phyloP scores from a whole-genome alignment of 2,797 vertebrate species.

The Momotus momota region DNA sequence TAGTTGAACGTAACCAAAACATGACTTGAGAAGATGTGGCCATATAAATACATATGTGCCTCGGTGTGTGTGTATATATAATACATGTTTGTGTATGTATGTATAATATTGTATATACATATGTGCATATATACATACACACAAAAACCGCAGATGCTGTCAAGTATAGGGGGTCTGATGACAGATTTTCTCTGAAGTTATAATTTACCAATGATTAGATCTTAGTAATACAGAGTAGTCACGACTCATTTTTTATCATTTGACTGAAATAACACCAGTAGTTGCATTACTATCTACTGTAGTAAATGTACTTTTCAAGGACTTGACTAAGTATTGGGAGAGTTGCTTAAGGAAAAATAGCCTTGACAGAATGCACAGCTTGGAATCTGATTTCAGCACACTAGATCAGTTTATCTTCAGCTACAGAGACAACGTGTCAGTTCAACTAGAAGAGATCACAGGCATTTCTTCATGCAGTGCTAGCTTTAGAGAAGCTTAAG shows the following conservation, averaged over 20 bases:
- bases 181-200: background rate
- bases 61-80: background rate
- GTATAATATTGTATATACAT: background rate
- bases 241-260: background rate
- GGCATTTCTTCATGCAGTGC: conserved; percentile 49
- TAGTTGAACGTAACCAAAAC: background rate
- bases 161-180: background rate
- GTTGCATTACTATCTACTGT: background rate
- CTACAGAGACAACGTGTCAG: conserved; percentile 62
- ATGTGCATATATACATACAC: background rate
- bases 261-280: background rate
- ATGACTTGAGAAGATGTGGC: background rate
- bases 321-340: background rate
- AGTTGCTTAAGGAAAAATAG: conserved; percentile 22
- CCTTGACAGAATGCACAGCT: conserved; percentile 23
- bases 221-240: background rate
- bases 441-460: conserved; percentile 58
- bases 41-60: accelerated
- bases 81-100: no score
- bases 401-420: conserved; percentile 65
- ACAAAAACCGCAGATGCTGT: background rate
- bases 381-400: conserved; percentile 26
- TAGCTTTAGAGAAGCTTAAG: conserved; percentile 51
- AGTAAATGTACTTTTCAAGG: background rate
- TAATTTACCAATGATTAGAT: background rate